Evolutionary conservation across 2,113 vertebrate genomes (phyloP).

Genomic region (Archocentrus centrarchus): DNA sequence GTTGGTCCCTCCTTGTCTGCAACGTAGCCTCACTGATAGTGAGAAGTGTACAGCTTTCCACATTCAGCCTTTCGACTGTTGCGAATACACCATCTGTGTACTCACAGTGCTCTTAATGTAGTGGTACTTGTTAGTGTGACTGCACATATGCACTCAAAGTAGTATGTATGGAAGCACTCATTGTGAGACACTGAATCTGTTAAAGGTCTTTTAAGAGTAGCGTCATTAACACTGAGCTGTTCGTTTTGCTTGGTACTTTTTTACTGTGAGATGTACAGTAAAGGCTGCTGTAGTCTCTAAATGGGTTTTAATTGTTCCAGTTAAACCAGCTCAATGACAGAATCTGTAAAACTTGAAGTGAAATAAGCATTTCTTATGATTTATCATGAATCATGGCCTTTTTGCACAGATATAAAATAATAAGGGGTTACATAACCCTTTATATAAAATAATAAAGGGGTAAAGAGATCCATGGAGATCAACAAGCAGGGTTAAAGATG

Average conservation of each 20-base stretch:
- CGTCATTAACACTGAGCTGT: no score
- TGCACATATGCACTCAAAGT: no score
- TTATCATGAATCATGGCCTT: not conserved
- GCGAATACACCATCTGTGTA: not conserved
- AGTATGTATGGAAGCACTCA: not conserved
- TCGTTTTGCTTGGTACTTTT: no score
- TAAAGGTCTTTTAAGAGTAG: no score
- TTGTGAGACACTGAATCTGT: no score
- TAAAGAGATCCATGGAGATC: not conserved
- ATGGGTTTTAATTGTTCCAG: no score
- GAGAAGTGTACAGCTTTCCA: not conserved
- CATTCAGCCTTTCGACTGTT: no score
- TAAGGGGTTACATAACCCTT: not conserved
- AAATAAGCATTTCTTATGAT: not conserved
- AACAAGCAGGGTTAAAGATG: not conserved
- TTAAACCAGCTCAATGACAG: not conserved
- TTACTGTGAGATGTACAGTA: no score
- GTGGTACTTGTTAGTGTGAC: not conserved
- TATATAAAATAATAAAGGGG: not conserved
- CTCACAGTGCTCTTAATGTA: not conserved
- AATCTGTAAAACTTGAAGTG: not conserved
- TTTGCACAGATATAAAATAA: not conserved
- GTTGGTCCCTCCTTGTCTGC: not conserved
- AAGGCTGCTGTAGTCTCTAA: not conserved
- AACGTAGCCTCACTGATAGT: not conserved